phyloP scores from a whole-genome alignment of 1,140 invertebrate species.

The Nautilus pompilius region DNA sequence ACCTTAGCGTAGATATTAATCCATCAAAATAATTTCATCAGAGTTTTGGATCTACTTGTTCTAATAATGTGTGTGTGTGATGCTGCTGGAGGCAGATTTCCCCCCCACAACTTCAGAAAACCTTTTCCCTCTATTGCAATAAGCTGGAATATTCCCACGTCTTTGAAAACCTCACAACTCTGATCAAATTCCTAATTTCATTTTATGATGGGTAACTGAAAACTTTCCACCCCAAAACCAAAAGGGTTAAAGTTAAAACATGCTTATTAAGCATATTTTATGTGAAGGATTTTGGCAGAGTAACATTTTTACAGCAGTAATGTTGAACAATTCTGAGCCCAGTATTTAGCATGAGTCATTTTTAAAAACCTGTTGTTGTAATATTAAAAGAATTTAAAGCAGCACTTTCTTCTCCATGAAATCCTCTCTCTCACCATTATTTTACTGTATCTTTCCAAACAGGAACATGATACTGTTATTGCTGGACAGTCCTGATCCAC shows the following conservation, averaged over 20 bases:
- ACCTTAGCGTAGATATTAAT: no score
- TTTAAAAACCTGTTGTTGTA: not conserved
- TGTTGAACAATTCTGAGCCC: not conserved
- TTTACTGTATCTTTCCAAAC: conserved; percentile 13
- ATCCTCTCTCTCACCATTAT: not conserved
- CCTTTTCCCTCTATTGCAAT: no score
- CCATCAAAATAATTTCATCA: no score
- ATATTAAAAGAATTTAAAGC: not conserved
- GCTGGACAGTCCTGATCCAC: conserved; percentile 36
- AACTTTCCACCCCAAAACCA: no score
- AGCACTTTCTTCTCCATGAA: not conserved
- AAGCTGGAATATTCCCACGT: no score
- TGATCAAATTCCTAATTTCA: no score
- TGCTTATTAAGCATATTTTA: not conserved
- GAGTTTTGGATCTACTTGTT: no score
- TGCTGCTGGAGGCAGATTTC: no score
- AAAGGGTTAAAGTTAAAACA: not conserved
- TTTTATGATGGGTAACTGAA: no score
- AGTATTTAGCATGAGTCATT: not conserved
- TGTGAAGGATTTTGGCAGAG: not conserved
- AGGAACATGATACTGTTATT: conserved; percentile 35
- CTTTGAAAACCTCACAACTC: no score
- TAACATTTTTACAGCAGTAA: not conserved
- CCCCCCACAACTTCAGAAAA: no score
- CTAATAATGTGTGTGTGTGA: no score